phyloP scores from a whole-genome alignment of 2,888 invertebrate genomes.

The Conomelus anceps region DNA sequence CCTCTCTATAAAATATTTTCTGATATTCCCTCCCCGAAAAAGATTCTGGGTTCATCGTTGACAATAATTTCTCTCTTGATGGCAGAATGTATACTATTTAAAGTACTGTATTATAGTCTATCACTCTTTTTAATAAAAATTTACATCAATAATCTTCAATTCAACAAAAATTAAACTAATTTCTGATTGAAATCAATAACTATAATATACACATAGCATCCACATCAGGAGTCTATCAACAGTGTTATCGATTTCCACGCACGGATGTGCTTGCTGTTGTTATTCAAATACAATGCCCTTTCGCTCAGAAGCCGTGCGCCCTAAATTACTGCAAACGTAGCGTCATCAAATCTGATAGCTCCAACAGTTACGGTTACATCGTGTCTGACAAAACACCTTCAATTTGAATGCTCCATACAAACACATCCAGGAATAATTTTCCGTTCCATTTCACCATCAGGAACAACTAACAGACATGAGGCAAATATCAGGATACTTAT shows the following conservation, averaged over 20 bases:
- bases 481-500: not conserved
- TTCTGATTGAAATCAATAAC: not conserved
- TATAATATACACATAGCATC: not conserved
- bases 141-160: not conserved
- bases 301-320: not conserved
- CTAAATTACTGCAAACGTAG: not conserved
- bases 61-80: no score
- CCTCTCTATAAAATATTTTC: no score
- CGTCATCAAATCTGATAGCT: not conserved
- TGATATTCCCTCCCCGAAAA: no score
- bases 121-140: not conserved
- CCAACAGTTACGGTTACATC: not conserved
- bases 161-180: no score
- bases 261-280: not conserved
- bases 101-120: no score
- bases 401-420: not conserved
- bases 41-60: no score
- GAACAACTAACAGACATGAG: not conserved
- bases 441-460: not conserved
- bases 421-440: not conserved
- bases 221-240: not conserved
- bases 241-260: not conserved
- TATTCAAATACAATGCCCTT: not conserved
- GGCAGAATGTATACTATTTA: no score
- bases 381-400: not conserved